These are phyloP conservation scores for Microctonus brassicae DNA, from an alignment of 2,888 invertebrate species.

Conservation along the genomic window DNA sequence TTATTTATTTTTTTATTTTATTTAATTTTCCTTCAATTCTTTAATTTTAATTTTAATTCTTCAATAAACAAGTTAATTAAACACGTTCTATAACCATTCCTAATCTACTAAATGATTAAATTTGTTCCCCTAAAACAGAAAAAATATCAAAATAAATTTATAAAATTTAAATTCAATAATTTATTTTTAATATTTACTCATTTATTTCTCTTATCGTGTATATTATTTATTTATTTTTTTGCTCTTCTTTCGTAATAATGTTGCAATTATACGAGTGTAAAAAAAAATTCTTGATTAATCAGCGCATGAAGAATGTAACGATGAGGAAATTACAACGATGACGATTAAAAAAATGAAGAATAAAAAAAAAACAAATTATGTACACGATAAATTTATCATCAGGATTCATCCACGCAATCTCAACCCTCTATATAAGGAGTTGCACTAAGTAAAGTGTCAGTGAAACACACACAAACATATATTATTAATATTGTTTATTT, in stretches of 20 bases:
- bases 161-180: background rate
- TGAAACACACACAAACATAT: conserved; percentile 4
- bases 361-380: background rate
- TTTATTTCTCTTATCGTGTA: background rate
- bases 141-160: background rate
- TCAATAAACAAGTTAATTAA: background rate
- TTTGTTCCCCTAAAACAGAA: background rate
- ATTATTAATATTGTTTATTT: background rate
- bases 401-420: conserved; percentile 20
- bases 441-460: background rate
- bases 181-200: background rate
- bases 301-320: conserved; percentile 2
- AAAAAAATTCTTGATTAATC: conserved; percentile 31
- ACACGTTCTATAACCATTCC: conserved; percentile 1
- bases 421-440: conserved; percentile 9
- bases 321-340: conserved; percentile 12
- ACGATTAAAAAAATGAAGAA: conserved; percentile 20
- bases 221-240: background rate
- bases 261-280: conserved; percentile 15
- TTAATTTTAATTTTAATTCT: background rate
- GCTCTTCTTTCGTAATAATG: conserved; percentile 1
- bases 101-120: background rate
- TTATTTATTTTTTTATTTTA: conserved; percentile 5
- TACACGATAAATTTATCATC: background rate
- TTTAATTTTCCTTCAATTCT: conserved; percentile 11